Evolutionary conservation across 2,888 invertebrate species (phyloP), one percentile per base, ranked within the genome.

Genomic region (Petrolisthes manimaculis): DNA sequence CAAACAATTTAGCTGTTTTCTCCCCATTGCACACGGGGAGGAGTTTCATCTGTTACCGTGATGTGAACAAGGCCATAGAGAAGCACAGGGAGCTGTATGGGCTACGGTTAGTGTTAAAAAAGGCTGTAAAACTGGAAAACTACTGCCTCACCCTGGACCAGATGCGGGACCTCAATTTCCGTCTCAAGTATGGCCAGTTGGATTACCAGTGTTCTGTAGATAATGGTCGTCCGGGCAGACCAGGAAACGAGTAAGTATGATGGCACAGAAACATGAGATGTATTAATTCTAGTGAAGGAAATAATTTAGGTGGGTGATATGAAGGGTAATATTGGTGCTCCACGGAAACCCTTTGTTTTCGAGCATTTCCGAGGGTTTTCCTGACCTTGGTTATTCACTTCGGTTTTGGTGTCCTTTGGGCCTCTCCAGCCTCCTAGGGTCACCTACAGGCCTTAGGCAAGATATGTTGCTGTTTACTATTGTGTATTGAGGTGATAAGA

Each of bases 21-120:
- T 77, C 89, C 54, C 90, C 89, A 53, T 77, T 90, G n/a, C 89
- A 90, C 74, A 75, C 78, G 54, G 90, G 90, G 53, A 84, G 88
- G 71, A 88, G 88, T 37, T 90, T 90, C 53, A 83, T 84, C 12
- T 90, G 88, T 61, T 90, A 90, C 84, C 54, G 90, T n/a, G 90
- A 90, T 74, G 86, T 90, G 1, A 90, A 90, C 75, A 89, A 86
- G 83, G 90, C 90, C 37, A 90, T 90, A 61, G 90, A 90, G 77
- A 89, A 81, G 75, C 90, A 90, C 82, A 77, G 90, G 54, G 90
- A 90, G 82, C n/a, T 89, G 4, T 90, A 86, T 37, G 90, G 90
- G 6, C 81, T 90, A 5, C 89, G 89, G 14, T 53, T 90, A 71
- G 87, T 86, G 81, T 55, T 90, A 24, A 90, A 90, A 84, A 87